Percentiles rank a stretch among this genome's conserved stretches.
phyloP scores from a whole-genome alignment of 2,113 vertebrate genomes.

The Cacatua alba region DNA sequence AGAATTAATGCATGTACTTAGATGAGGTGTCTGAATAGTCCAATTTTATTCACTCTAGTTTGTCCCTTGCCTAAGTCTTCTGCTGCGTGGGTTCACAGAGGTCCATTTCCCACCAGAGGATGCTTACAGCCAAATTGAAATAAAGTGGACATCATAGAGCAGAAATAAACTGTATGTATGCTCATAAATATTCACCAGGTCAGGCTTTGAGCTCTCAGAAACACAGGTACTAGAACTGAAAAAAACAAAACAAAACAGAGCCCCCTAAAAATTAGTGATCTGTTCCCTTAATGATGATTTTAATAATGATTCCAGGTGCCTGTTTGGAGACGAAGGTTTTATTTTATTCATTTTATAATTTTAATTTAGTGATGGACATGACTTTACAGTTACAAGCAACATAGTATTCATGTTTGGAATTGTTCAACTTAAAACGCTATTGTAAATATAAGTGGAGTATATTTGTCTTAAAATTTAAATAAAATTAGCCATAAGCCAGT shows the following conservation, averaged over 20 bases:
- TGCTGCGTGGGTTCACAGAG: neutral
- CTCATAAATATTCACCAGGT: neutral
- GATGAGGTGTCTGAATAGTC: neutral
- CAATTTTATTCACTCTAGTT: neutral
- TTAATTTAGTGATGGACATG: conserved; percentile 69
- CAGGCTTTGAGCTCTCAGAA: neutral
- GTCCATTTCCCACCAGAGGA: neutral
- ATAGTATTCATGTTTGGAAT: conserved; percentile 79
- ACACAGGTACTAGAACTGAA: neutral
- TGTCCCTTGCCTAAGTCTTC: neutral
- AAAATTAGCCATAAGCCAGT: neutral
- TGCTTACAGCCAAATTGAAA: neutral
- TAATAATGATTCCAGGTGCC: neutral
- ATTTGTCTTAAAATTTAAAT: neutral
- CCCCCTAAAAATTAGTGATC: neutral
- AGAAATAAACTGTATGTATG: neutral
- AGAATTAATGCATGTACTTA: neutral
- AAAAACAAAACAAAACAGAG: neutral
- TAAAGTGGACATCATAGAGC: neutral
- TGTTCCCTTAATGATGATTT: neutral
- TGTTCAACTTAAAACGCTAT: conserved; percentile 33
- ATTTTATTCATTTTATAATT: neutral
- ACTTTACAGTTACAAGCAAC: conserved; percentile 73
- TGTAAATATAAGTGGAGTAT: conserved; percentile 5
- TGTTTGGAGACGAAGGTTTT: neutral